Evolutionary conservation across 1,140 invertebrate species (phyloP), one percentile per base, ranked within the genome.

Genomic region (Caenorhabditis latens): DNA sequence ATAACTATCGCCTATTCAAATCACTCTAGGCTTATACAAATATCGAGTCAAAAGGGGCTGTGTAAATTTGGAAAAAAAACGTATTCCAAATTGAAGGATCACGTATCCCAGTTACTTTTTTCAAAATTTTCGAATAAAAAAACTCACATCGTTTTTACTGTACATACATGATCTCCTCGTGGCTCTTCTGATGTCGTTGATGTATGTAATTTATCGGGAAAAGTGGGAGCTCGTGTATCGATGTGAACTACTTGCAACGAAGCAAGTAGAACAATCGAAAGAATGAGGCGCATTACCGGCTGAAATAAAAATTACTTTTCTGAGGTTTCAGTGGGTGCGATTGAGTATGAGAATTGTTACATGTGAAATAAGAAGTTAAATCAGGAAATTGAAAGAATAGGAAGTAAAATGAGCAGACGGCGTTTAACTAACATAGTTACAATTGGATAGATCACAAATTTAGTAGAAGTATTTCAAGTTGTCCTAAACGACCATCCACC

Each of bases 131-230:
- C n/a, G n/a, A n/a, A n/a, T n/a, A n/a, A n/a, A 75, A 75, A 46
- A 14, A n/a, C 83, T 84, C n/a, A 84, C 83, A 61, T 43, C 7
- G 83, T 84, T 16, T 61, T 84, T 6, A 84, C 83, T 4, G 83
- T 84, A 48, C 83, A 84, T 21, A 84, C 83, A 42, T 84, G 55
- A 4, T 84, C 83, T 19, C 83, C 83, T 11, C 21, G 40, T 58
- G 83, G 83, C n/a, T 84, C 83, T 14, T 48, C 6, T 11, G 7
- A 8, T 43, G 55, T 13, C 11, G 55, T 19, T 19, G 43, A 5
- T 43, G 43, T 11, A 6, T 14, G 46, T 14, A 8, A 11, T 48
- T 79, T 79, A 19, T 79, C 71, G 4, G 46, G 21, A 79, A 79
- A 79, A 13, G 71, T 79, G 46, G 71, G 71, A 2, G 71, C 43